A percentile compares a stretch with the other conserved stretches of the same genome.
phyloP scores from a whole-genome alignment of 2,888 invertebrate genomes.

The Epistrophe eligans region DNA sequence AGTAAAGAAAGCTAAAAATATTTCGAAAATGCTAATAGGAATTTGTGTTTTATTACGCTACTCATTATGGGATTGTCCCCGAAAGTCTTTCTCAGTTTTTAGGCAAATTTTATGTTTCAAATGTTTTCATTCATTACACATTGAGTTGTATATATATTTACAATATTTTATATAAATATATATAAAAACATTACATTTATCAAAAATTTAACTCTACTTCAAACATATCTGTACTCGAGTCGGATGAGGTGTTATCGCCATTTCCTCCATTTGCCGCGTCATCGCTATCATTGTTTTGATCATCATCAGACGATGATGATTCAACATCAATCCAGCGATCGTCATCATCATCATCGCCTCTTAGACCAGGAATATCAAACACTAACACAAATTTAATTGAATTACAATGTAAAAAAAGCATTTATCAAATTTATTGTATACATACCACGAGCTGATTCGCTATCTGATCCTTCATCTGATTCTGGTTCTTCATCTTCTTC shows the following conservation, averaged over 20 bases:
- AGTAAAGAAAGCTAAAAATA: too few relatives aligned
- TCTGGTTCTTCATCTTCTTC: constrained; percentile 88
- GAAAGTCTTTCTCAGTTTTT: not conserved
- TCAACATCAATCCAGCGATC: constrained; percentile 77
- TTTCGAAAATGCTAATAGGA: too few relatives aligned
- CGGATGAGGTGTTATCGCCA: constrained; percentile 65
- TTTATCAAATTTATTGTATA: not conserved
- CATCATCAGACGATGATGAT: constrained; percentile 68
- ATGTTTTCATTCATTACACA: constrained; percentile 12
- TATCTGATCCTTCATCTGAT: constrained; percentile 85
- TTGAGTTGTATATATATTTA: constrained; percentile 29
- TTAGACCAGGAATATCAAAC: constrained; percentile 11
- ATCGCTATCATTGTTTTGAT: constrained; percentile 69
- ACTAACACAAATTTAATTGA: constrained; percentile 6
- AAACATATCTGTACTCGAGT: constrained; percentile 61
- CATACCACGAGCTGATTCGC: constrained; percentile 81
- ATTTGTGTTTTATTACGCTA: too few relatives aligned
- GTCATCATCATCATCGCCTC: constrained; percentile 76
- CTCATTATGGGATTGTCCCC: too few relatives aligned
- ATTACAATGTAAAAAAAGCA: not conserved
- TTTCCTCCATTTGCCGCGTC: constrained; percentile 68
- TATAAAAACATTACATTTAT: constrained; percentile 59
- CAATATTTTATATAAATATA: constrained; percentile 31
- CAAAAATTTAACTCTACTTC: constrained; percentile 68
- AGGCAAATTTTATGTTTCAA: not conserved